Percentiles rank a stretch among this genome's conserved stretches.
These are phyloP conservation scores for Erpornis zantholeuca DNA, from an alignment of 2,113 vertebrate genomes.

Conservation along the genomic window DNA sequence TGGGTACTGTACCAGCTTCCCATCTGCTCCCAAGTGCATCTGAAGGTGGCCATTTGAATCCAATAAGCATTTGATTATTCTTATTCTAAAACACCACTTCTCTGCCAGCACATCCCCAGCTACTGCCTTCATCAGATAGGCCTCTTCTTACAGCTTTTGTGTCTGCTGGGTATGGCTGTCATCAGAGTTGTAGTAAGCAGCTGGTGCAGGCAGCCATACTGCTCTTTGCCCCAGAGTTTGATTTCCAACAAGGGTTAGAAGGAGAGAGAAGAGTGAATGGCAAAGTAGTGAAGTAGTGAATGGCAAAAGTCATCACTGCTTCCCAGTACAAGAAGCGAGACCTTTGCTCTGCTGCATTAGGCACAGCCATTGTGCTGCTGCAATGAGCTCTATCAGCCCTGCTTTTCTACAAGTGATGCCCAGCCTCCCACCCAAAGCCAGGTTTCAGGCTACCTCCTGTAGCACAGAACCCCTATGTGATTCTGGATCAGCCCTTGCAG, in stretches of 20 bases:
- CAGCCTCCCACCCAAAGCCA: not conserved
- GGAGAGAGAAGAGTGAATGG: not conserved
- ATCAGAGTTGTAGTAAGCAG: not conserved
- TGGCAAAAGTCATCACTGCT: not conserved
- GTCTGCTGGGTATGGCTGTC: not conserved
- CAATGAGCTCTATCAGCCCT: not conserved
- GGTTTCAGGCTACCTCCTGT: not conserved
- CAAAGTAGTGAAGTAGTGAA: not conserved
- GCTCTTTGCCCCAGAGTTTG: not conserved
- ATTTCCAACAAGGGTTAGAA: not conserved
- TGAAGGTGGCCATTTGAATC: slow-evolving; percentile 36
- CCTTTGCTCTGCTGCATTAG: not conserved
- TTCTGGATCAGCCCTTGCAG: not conserved
- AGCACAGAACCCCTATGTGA: not conserved
- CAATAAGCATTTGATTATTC: not conserved
- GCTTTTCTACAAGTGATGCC: not conserved
- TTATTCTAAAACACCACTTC: not conserved
- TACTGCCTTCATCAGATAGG: not conserved
- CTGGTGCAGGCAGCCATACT: not conserved
- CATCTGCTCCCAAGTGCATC: slow-evolving; percentile 60
- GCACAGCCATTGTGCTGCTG: not conserved
- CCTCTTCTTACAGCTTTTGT: not conserved
- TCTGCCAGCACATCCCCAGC: not conserved
- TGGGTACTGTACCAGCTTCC: slow-evolving; percentile 30
- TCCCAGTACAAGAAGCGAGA: not conserved